Conservation (phyloP, 1,140 invertebrate genomes). For the Cydia fagiglandana region DNA sequence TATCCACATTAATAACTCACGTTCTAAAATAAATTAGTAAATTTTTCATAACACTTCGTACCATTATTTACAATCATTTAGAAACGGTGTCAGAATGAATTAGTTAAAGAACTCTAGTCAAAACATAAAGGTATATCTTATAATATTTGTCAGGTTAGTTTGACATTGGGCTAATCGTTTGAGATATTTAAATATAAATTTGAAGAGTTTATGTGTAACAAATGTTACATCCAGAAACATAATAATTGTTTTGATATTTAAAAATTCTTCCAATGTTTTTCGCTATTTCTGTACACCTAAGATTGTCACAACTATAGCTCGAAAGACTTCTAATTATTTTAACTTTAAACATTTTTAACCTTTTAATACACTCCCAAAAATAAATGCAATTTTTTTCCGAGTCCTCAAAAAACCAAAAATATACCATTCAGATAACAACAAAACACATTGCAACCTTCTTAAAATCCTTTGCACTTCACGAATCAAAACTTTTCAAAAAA, state of each 20-base stretch:
- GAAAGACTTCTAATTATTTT: background rate
- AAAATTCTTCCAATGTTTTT: too few relatives aligned
- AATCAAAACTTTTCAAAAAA: conserved; percentile 33
- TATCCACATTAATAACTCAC: background rate
- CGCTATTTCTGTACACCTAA: background rate
- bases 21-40: conserved; percentile 16
- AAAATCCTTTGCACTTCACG: conserved; percentile 6
- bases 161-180: conserved; percentile 26
- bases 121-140: conserved; percentile 37
- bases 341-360: background rate
- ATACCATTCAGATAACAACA: conserved; percentile 26
- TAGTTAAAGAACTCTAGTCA: conserved; percentile 35
- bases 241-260: background rate
- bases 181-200: conserved; percentile 23
- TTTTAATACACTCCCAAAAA: background rate
- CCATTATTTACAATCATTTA: background rate
- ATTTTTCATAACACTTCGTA: conserved; percentile 21
- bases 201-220: background rate
- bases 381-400: too few relatives aligned
- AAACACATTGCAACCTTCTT: background rate
- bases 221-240: background rate
- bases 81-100: conserved; percentile 35
- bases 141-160: conserved; percentile 23
- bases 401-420: background rate
- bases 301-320: background rate